These are phyloP conservation scores for Palythoa grandiflora DNA, from an alignment of 92 coral and sea anemone species.

Conservation along the genomic window DNA sequence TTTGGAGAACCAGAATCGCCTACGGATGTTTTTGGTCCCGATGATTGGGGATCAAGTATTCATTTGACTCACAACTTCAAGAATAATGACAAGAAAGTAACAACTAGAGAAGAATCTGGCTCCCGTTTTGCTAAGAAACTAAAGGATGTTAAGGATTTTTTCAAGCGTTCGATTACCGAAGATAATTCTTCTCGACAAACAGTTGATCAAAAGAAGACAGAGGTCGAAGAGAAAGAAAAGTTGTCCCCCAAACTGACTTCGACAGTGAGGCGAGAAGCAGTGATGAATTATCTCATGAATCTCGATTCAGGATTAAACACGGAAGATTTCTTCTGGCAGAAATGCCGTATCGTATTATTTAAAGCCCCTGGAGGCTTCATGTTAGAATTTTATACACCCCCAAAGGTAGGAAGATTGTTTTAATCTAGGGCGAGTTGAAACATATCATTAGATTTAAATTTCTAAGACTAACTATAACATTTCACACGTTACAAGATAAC, in stretches of 20 bases:
- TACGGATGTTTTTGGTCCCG: constrained; percentile 87
- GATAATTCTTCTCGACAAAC: constrained; percentile 66
- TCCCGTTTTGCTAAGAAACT: constrained; percentile 69
- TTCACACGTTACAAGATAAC: neutral
- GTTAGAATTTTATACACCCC: constrained; percentile 98
- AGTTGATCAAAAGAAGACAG: constrained; percentile 47
- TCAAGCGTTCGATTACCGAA: constrained; percentile 79
- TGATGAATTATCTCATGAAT: constrained; percentile 94
- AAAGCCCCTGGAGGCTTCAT: constrained; percentile 99
- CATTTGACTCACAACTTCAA: constrained; percentile 84
- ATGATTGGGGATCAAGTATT: constrained; percentile 91
- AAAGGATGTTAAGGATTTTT: constrained; percentile 83
- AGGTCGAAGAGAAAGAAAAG: constrained; percentile 50
- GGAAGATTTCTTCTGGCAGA: constrained; percentile 99
- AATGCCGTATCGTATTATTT: constrained; percentile 90
- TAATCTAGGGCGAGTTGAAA: constrained; percentile 5
- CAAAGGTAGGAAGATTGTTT: constrained; percentile 75
- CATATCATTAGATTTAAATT: neutral
- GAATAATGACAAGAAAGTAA: constrained; percentile 67
- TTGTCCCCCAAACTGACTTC: constrained; percentile 56
- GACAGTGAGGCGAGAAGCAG: constrained; percentile 76
- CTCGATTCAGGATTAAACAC: constrained; percentile 93
- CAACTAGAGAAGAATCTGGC: constrained; percentile 65
- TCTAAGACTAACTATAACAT: neutral
- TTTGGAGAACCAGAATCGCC: constrained; percentile 98